Evolutionary conservation across 1,140 invertebrate genomes (phyloP), one percentile per base, ranked within the genome.

Genomic region (Ceratoteleas bidentatus): DNA sequence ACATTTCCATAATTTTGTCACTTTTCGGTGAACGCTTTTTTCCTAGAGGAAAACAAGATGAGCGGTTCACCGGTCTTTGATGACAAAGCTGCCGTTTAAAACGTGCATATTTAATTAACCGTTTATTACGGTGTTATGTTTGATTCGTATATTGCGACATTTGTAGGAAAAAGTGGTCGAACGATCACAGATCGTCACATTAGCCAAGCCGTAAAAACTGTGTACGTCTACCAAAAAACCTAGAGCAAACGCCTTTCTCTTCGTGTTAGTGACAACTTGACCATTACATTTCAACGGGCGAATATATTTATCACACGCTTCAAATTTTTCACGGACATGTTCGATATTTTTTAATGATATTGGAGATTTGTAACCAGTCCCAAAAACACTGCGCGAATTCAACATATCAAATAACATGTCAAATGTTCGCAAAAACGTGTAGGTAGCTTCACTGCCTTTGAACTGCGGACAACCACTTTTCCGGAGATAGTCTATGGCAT

Each of bases 391-490:
- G 32, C 61, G 2, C 0, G 10, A 13, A 52, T 74, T 74, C 0
- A 74, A 15, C 6, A 74, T 74, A 6, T 74, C 70, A 40, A 74
- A 73, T 2, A 73, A 6, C 58, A 73, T 73, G 40, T 73, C 69
- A 11, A 62, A 56, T n/a, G n/a, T 64, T 47, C 50, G 0, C n/a
- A 73, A 11, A 53, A 73, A 73, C n/a, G 14, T 56, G 54, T 50
- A 53, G 0, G 69, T 62, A 5, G 58, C 69, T 33, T 73, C 58
- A 8, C 58, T 62, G 8, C 14, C 34, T 38, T 56, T 11, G 24
- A 73, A 73, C 45, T 56, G 24, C 13, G 11, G 0, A 56, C 45
- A 72, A 6, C 68, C 68, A 3, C 3, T 5, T 8, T 61, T 0
- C 10, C 68, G 0, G 2, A 72, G 33, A 34, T 72, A 72, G 61